Evolutionary conservation across 2,888 invertebrate species (phyloP).

Genomic region (Drosophila emarginata): DNA sequence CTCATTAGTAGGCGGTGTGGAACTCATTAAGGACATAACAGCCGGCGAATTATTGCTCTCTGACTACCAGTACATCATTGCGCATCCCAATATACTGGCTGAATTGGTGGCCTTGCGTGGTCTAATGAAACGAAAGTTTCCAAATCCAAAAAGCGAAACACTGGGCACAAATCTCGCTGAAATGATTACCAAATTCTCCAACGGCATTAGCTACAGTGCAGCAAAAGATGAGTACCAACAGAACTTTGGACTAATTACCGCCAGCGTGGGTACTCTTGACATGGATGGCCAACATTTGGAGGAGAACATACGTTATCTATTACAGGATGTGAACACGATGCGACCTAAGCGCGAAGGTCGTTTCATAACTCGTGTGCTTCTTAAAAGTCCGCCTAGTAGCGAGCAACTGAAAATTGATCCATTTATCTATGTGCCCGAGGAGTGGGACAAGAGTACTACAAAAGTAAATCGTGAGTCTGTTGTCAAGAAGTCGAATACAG

Average conservation of each 20-base stretch:
- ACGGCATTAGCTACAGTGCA: conserved; percentile 88
- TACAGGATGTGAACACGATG: conserved; percentile 86
- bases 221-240: conserved; percentile 87
- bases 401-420: conserved; percentile 89
- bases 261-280: conserved; percentile 87
- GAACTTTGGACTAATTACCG: conserved; percentile 87
- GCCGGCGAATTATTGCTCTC: conserved; percentile 86
- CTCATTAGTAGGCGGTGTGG: conserved; percentile 87
- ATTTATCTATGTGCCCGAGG: conserved; percentile 83
- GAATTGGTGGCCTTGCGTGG: conserved; percentile 90
- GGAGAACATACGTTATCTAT: conserved; percentile 87
- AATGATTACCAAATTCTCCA: conserved; percentile 86
- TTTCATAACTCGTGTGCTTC: conserved; percentile 88
- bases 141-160: conserved; percentile 87
- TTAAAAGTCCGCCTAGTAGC: conserved; percentile 86
- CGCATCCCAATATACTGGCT: conserved; percentile 90
- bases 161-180: conserved; percentile 86
- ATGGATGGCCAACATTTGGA: conserved; percentile 89
- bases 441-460: conserved; percentile 58
- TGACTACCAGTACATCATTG: conserved; percentile 89
- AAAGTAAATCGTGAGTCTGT: conserved; percentile 36
- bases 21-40: conserved; percentile 90
- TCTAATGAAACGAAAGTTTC: conserved; percentile 90
- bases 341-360: conserved; percentile 87
- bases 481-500: conserved; percentile 25